Evolutionary conservation across 2,888 invertebrate genomes (phyloP), one percentile per base, ranked within the genome.

Genomic region (Dryobotodes eremita): DNA sequence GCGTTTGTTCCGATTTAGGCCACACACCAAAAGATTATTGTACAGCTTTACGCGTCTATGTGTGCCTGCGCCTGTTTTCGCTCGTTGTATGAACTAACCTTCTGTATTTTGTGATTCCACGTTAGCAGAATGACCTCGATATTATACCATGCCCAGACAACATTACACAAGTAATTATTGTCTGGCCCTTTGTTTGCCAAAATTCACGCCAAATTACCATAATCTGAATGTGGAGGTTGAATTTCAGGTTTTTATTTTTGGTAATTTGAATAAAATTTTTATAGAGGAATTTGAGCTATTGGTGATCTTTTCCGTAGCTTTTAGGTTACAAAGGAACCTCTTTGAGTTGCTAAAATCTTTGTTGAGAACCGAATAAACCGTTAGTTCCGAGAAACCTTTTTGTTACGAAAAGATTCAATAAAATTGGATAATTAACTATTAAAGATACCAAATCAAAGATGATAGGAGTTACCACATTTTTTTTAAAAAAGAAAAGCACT

Each of bases 121-220:
- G 68, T 81, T 68, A 69, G 57, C 65, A 57, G 17, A 71, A 62
- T 86, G 74, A 80, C 83, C 81, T 85, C 79, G 73, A 71, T 79
- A 82, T 80, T 69, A 79, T 85, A 77, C 71, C 75, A 79, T 83
- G 78, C 77, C 82, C 79, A 86, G 81, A 87, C 88, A 84, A 86
- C 82, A 83, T 86, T 83, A 80, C 69, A 86, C 75, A 84, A 82
- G 75, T 76, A 88, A 87, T 88, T 84, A 86, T 79, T 79, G 85
- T 71, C 69, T 82, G 77, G 68, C 76, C 79, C 70, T 86, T 83
- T 87, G 87, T 82, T 86, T 71, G 83, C 79, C 36, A 83, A 84
- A 88, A 80, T 77, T 83, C 66, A 77, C 75, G 77, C 79, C n/a
- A 66, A 77, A 85, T 85, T 83, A 78, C 71, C 78, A 80, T 85